Conservation (phyloP, 2,113 vertebrate species). For the Nanorana parkeri region DNA sequence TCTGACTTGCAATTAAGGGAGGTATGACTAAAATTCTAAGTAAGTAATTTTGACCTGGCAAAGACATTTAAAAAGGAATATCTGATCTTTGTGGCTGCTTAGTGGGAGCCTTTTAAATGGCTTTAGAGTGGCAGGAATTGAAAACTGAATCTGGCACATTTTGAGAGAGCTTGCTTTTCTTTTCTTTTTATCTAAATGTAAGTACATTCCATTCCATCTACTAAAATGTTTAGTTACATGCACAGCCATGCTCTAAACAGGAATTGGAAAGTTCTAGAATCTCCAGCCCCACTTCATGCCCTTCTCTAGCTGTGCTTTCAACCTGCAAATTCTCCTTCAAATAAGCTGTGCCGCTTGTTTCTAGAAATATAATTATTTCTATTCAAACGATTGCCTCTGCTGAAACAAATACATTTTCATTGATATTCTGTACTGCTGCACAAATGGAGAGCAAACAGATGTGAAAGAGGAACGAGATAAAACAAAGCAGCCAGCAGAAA, state of each 20-base stretch:
- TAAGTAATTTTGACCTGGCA: background rate
- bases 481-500: conserved; percentile 47
- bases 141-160: background rate
- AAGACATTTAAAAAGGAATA: conserved; percentile 13
- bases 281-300: conserved; percentile 5
- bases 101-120: conserved; percentile 21
- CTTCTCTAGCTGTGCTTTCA: conserved; percentile 25
- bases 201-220: conserved; percentile 22
- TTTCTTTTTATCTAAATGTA: conserved; percentile 10
- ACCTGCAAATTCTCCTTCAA: conserved; percentile 10
- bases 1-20: background rate
- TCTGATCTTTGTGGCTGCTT: conserved; percentile 8
- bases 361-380: conserved; percentile 49
- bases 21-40: conserved; percentile 33
- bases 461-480: conserved; percentile 44
- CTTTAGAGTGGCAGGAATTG: conserved; percentile 14
- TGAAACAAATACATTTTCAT: conserved; percentile 51
- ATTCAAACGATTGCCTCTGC: conserved; percentile 36
- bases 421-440: conserved; percentile 54
- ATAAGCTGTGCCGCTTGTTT: conserved; percentile 29
- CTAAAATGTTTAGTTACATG: conserved; percentile 35
- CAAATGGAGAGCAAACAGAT: conserved; percentile 46
- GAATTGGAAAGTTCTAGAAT: conserved; percentile 16
- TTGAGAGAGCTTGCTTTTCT: background rate
- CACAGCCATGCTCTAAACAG: conserved; percentile 22